Conservation (phyloP, 2,888 invertebrate genomes). For the Monochamus alternatus region DNA sequence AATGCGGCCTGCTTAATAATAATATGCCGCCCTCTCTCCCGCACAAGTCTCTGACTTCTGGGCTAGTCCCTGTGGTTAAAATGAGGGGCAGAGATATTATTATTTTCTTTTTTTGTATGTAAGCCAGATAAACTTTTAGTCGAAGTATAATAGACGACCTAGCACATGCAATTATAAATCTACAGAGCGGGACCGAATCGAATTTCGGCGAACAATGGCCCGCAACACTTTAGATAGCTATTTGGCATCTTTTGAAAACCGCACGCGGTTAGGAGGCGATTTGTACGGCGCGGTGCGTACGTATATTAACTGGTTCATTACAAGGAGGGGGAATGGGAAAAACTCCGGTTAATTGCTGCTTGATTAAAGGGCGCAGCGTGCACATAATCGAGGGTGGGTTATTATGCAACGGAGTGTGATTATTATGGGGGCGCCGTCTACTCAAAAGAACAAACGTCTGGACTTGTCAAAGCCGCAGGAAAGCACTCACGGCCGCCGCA, state of each 20-base stretch:
- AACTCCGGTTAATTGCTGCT: conserved; percentile 69
- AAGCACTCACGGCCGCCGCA: conserved; percentile 35
- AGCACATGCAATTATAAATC: background rate
- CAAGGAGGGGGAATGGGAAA: conserved; percentile 60
- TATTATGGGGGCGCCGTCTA: conserved; percentile 51
- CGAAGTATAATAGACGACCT: too few species aligned
- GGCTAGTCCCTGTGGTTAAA: too few species aligned
- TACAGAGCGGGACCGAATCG: background rate
- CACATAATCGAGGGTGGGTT: conserved; percentile 58
- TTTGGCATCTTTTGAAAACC: conserved; percentile 49
- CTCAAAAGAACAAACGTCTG: conserved; percentile 61
- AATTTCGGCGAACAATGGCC: background rate
- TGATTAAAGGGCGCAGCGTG: conserved; percentile 69
- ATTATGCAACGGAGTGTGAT: conserved; percentile 59
- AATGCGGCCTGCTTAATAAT: too few species aligned
- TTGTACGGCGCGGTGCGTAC: conserved; percentile 61
- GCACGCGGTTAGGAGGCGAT: conserved; percentile 50
- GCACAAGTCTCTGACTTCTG: too few species aligned
- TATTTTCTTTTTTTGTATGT: too few species aligned
- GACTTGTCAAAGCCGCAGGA: conserved; percentile 55
- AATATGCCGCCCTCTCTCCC: too few species aligned
- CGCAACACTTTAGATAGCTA: conserved; percentile 41
- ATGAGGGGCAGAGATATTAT: too few species aligned
- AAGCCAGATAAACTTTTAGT: too few species aligned
- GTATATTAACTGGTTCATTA: conserved; percentile 68